Evolutionary conservation across 2,797 vertebrate genomes (phyloP).

Genomic region (Notamacropus eugenii): DNA sequence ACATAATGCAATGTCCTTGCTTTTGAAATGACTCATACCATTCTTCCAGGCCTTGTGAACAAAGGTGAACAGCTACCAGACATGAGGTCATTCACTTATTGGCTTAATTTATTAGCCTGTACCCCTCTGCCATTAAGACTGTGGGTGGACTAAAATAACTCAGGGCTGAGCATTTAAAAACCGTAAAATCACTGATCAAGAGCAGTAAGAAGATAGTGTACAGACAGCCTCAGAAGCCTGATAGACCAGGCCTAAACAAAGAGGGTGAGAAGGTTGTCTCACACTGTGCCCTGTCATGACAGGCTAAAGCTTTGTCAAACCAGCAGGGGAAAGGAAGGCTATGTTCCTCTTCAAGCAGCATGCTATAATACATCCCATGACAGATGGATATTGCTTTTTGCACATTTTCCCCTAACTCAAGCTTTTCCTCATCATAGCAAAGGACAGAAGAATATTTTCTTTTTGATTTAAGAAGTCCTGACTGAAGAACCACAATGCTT

Average conservation of each 20-base stretch:
- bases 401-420: not conserved
- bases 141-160: not conserved
- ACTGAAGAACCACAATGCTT: not conserved
- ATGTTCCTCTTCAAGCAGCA: not conserved
- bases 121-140: not conserved
- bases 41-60: not conserved
- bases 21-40: slow-evolving; percentile 7
- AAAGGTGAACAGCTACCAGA: not conserved
- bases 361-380: not conserved
- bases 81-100: not conserved
- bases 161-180: not conserved
- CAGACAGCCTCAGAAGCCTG: not conserved
- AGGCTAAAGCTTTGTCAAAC: slow-evolving; percentile 4
- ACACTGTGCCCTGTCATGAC: not conserved
- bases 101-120: not conserved
- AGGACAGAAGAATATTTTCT: slow-evolving; percentile 1
- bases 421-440: not conserved
- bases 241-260: not conserved
- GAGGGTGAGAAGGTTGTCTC: not conserved
- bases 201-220: not conserved
- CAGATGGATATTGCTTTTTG: not conserved
- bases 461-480: not conserved
- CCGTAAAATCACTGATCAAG: not conserved
- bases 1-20: not conserved
- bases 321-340: not conserved